phyloP scores from a whole-genome alignment of 1,140 invertebrate species.

The Aleiodes sp. region DNA sequence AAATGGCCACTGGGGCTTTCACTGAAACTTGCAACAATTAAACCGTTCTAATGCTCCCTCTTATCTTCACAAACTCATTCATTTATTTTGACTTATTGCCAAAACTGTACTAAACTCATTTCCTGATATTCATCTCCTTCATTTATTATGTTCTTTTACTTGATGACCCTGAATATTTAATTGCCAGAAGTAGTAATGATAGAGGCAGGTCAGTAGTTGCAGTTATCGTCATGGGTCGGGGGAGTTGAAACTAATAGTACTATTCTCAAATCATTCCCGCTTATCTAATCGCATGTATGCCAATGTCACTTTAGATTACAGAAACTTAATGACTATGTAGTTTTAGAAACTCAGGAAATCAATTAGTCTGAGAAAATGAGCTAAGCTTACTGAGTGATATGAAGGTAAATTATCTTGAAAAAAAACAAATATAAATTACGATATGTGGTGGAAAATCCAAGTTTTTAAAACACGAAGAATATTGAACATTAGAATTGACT shows the following conservation, averaged over 20 bases:
- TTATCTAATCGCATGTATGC: conserved; percentile 17
- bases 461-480: neutral
- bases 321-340: neutral
- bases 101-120: neutral
- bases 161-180: conserved; percentile 5
- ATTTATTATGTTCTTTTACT: neutral
- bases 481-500: conserved; percentile 1
- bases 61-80: neutral
- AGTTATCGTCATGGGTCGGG: neutral
- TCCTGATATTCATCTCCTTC: neutral
- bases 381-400: neutral
- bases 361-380: neutral
- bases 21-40: neutral
- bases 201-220: conserved; percentile 12
- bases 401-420: neutral
- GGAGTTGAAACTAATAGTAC: neutral
- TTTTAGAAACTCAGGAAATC: conserved; percentile 7
- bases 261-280: neutral
- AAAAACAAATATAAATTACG: neutral
- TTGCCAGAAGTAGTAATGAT: neutral
- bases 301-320: conserved; percentile 10
- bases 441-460: neutral
- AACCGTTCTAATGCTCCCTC: neutral
- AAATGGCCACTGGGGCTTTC: neutral
- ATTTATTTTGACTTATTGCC: neutral